Conservation (phyloP, 2,888 invertebrate genomes). For the Cyclophora punctaria region DNA sequence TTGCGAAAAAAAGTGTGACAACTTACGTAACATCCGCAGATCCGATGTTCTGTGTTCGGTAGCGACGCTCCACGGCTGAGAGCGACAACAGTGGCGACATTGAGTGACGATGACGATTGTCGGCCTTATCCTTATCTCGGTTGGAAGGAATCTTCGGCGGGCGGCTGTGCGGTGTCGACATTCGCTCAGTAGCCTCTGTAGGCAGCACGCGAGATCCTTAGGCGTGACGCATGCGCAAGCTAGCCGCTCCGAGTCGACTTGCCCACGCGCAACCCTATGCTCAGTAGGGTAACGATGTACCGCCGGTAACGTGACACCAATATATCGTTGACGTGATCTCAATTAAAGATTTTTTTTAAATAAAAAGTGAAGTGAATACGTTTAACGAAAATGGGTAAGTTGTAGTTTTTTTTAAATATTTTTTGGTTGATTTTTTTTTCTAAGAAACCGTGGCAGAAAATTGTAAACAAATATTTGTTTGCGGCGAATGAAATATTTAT, state of each 20-base stretch:
- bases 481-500: too few species aligned
- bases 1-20: neutral
- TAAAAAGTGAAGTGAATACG: conserved; percentile 55
- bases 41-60: conserved; percentile 16
- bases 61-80: conserved; percentile 1
- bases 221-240: conserved; percentile 35
- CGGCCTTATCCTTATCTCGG: conserved; percentile 64
- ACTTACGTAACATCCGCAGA: conserved; percentile 15
- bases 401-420: neutral
- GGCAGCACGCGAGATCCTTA: conserved; percentile 65
- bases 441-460: too few species aligned
- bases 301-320: conserved; percentile 44
- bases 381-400: conserved; percentile 60
- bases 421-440: too few species aligned
- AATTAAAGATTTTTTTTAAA: conserved; percentile 38
- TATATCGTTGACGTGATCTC: conserved; percentile 57
- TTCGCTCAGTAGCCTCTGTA: conserved; percentile 69
- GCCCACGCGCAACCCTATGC: conserved; percentile 40
- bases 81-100: conserved; percentile 11
- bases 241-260: conserved; percentile 23
- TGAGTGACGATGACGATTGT: conserved; percentile 15
- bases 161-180: conserved; percentile 48
- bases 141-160: conserved; percentile 61
- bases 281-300: conserved; percentile 60
- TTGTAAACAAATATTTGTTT: too few species aligned